Evolutionary conservation across 1,140 invertebrate genomes (phyloP).

Genomic region (Leptopilina clavipes): DNA sequence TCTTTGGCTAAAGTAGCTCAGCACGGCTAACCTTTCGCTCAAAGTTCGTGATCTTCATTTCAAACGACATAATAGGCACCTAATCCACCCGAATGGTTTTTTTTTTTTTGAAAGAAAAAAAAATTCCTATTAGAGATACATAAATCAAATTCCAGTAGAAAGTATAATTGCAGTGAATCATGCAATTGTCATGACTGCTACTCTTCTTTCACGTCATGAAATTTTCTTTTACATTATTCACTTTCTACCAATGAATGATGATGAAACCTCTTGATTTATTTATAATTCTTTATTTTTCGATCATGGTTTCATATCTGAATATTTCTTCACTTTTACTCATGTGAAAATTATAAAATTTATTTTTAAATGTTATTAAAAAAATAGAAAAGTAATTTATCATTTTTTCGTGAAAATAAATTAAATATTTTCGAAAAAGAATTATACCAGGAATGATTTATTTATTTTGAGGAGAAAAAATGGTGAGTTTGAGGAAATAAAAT

Average conservation of each 20-base stretch:
- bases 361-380: too few relatives aligned
- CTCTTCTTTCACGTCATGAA: neutral
- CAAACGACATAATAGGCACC: constrained; percentile 22
- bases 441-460: neutral
- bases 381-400: too few relatives aligned
- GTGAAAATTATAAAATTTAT: too few relatives aligned
- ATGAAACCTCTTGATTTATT: neutral
- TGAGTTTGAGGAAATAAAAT: neutral
- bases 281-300: neutral
- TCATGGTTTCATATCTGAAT: neutral
- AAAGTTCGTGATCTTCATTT: neutral
- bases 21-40: neutral
- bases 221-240: constrained; percentile 12
- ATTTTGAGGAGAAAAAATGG: neutral
- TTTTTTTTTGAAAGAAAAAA: neutral
- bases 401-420: too few relatives aligned
- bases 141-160: constrained; percentile 6
- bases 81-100: neutral
- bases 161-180: constrained; percentile 16
- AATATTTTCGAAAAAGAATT: too few relatives aligned
- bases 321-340: neutral
- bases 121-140: neutral
- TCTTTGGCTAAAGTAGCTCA: neutral
- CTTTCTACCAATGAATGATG: neutral
- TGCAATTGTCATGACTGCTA: constrained; percentile 14